These are phyloP conservation scores for Microplitis manilae DNA, from an alignment of 2,888 invertebrate species.

Conservation along the genomic window DNA sequence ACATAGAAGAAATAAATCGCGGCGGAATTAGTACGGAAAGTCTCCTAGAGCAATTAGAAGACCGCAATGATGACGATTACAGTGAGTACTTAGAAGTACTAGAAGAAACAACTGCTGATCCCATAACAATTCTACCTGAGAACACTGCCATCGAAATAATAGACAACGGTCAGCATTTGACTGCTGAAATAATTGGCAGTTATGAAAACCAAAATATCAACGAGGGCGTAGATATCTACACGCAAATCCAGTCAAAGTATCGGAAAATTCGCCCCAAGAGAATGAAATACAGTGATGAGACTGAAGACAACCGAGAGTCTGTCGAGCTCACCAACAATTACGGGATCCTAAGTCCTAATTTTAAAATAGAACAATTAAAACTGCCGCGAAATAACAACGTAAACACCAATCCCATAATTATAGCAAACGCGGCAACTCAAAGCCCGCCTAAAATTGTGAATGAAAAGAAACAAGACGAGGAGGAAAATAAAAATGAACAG, in stretches of 20 bases:
- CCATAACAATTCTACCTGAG: constrained; percentile 46
- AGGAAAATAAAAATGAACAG: constrained; percentile 43
- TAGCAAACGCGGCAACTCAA: constrained; percentile 32
- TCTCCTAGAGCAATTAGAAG: constrained; percentile 66
- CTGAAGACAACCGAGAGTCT: not conserved
- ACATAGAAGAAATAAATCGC: constrained; percentile 64
- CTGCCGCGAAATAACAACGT: constrained; percentile 20
- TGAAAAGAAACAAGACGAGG: constrained; percentile 10
- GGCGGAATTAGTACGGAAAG: constrained; percentile 60
- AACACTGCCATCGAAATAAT: constrained; percentile 18
- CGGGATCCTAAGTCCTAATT: constrained; percentile 40
- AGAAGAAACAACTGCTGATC: constrained; percentile 61
- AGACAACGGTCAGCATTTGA: constrained; percentile 27
- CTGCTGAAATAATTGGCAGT: constrained; percentile 30
- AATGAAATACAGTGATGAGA: constrained; percentile 41
- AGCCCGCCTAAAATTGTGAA: constrained; percentile 5
- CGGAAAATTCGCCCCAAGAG: constrained; percentile 62
- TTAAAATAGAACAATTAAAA: constrained; percentile 35
- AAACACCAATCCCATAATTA: constrained; percentile 46
- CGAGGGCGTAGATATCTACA: constrained; percentile 55
- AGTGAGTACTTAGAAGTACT: constrained; percentile 66
- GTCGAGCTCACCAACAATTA: constrained; percentile 43
- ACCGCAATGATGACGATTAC: constrained; percentile 65
- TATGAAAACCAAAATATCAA: constrained; percentile 42
- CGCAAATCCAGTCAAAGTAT: constrained; percentile 64